These are phyloP conservation scores for Dasypolia templi DNA, from an alignment of 2,888 invertebrate genomes.

Conservation along the genomic window DNA sequence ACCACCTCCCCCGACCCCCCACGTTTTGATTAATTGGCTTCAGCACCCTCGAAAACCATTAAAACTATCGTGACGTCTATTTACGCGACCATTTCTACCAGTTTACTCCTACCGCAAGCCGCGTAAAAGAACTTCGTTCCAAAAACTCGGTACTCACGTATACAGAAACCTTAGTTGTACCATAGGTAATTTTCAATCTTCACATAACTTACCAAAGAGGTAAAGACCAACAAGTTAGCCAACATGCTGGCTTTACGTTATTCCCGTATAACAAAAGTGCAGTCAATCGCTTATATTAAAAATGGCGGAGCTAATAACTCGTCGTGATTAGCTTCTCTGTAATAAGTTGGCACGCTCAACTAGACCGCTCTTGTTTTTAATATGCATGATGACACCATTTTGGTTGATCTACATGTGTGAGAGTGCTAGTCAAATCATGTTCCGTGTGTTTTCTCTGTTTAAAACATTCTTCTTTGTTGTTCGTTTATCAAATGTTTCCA, in stretches of 20 bases:
- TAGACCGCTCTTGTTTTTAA: slow-evolving; percentile 43
- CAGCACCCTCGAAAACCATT: too few relatives aligned
- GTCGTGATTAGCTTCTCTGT: slow-evolving; percentile 69
- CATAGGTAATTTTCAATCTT: not conserved
- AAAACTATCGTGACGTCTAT: too few relatives aligned
- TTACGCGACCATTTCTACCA: too few relatives aligned
- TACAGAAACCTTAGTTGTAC: too few relatives aligned
- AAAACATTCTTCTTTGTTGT: not conserved
- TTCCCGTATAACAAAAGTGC: slow-evolving; percentile 63
- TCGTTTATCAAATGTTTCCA: not conserved
- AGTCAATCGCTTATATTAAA: slow-evolving; percentile 79
- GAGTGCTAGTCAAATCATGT: too few relatives aligned
- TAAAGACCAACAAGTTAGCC: not conserved
- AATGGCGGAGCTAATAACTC: slow-evolving; percentile 66
- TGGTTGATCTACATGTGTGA: not conserved
- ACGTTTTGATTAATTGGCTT: too few relatives aligned
- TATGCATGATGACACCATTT: not conserved
- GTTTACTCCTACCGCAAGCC: too few relatives aligned
- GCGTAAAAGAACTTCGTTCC: too few relatives aligned
- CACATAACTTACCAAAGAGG: not conserved
- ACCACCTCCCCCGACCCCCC: too few relatives aligned
- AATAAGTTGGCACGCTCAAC: slow-evolving; percentile 62
- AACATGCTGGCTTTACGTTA: slow-evolving; percentile 12
- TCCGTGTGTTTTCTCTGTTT: not conserved
- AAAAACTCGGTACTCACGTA: too few relatives aligned